Percentiles rank a stretch among this genome's conserved stretches.
Evolutionary conservation across 2,113 vertebrate species (phyloP).

Genomic region (Triplophysa siluroides): DNA sequence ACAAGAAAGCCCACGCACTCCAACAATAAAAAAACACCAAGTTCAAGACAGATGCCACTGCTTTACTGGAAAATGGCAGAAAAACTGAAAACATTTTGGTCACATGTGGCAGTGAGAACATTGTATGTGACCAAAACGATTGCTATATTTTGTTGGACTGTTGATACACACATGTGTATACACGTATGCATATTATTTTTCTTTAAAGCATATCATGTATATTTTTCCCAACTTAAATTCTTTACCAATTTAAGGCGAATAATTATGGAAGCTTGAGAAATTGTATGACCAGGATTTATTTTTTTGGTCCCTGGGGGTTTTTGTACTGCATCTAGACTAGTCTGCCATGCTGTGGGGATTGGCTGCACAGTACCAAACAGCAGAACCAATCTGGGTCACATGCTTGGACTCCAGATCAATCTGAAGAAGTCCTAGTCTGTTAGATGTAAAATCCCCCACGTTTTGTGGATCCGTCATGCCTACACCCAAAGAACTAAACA

Average conservation of each 20-base stretch:
- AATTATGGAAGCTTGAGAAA: constrained; percentile 35
- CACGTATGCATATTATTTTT: too few species aligned
- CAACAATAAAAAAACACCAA: too few species aligned
- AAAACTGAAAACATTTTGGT: too few species aligned
- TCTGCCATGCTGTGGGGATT: constrained; percentile 45
- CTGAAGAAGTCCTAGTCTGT: constrained; percentile 31
- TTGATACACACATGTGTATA: too few species aligned
- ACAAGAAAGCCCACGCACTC: too few species aligned
- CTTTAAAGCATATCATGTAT: too few species aligned
- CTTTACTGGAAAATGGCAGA: too few species aligned
- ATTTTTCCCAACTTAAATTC: too few species aligned
- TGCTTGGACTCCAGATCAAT: constrained; percentile 32
- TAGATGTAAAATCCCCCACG: constrained; percentile 37
- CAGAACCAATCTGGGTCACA: constrained; percentile 10
- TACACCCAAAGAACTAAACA: constrained; percentile 29
- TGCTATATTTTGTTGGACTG: too few species aligned
- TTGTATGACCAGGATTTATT: neutral
- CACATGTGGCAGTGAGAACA: too few species aligned
- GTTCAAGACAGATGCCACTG: too few species aligned
- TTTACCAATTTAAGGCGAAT: neutral
- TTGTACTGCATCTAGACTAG: constrained; percentile 40
- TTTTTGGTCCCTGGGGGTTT: constrained; percentile 8
- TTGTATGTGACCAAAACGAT: too few species aligned
- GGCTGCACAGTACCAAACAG: constrained; percentile 55
- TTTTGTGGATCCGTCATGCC: constrained; percentile 31